These are phyloP conservation scores for Gasterosteus nipponicus DNA, from an alignment of 2,113 vertebrate species.

Conservation along the genomic window DNA sequence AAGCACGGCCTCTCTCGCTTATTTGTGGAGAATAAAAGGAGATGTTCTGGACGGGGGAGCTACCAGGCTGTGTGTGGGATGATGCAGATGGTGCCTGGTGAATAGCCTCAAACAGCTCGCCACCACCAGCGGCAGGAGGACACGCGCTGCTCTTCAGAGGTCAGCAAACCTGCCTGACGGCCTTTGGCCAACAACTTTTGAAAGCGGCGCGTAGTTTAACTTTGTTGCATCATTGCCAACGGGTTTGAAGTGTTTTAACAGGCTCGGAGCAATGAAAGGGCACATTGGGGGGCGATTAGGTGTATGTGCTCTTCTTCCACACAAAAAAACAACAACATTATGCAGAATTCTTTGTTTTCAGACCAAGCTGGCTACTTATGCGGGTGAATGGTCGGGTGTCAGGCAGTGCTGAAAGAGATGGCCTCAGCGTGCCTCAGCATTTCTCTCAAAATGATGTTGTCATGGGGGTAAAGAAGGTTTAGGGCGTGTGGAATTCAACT, in stretches of 20 bases:
- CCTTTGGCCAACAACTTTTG: conserved; percentile 15
- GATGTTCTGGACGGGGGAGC: conserved; percentile 25
- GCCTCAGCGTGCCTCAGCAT: conserved; percentile 15
- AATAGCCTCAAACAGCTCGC: conserved; percentile 3
- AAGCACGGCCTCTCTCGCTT: conserved; percentile 40
- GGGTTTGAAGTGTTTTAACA: conserved; percentile 8
- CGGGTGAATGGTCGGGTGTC: conserved; percentile 23
- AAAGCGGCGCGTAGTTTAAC: conserved; percentile 26
- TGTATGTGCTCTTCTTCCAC: conserved; percentile 2
- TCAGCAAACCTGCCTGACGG: conserved; percentile 20
- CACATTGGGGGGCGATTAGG: conserved; percentile 11
- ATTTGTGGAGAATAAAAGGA: conserved; percentile 18
- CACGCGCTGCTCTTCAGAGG: background rate
- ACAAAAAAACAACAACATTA: conserved; percentile 11
- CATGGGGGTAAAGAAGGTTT: conserved; percentile 20
- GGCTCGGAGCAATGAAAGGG: conserved; percentile 12
- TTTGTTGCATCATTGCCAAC: background rate
- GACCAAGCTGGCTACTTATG: conserved; percentile 17
- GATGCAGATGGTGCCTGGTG: conserved; percentile 62
- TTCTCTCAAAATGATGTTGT: conserved; percentile 35
- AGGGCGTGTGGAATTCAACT: conserved; percentile 21
- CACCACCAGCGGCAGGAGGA: conserved; percentile 10
- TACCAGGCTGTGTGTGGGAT: conserved; percentile 48
- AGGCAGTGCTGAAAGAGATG: conserved; percentile 33
- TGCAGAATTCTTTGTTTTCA: conserved; percentile 29